Evolutionary conservation across 2,797 vertebrate species (phyloP), one percentile per base, ranked within the genome.

Genomic region (Pampus argenteus): DNA sequence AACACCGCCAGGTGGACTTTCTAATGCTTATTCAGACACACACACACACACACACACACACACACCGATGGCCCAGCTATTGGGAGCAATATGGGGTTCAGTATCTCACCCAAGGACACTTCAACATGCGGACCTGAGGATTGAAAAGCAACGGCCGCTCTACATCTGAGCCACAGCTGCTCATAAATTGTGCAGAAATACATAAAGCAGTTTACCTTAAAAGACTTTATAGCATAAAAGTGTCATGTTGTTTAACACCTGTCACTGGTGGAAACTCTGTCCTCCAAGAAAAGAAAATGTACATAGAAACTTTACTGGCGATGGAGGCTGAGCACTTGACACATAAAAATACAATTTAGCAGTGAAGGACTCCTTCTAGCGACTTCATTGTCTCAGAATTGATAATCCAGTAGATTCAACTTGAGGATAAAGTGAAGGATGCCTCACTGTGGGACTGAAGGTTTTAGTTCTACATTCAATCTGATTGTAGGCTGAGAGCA

Each of bases 291-390:
- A n/a, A n/a, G n/a, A n/a, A 64, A 68, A 56, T 44, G 5, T 18
- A 50, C 72, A 56, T 49, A 34, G 22, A 42, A 51, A 69, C 14
- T 26, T 51, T 61, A 25, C 6, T 58, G 51, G 29, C 51, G 66
- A 42, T 28, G 23, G 28, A 38, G 0, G 38, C n/a, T 36, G 58
- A 61, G 54, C 58, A 11, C 64, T 51, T 81, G 55, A 82, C 60
- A 58, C 20, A 42, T 49, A 26, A 67, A 66, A 76, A 71, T 55
- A 28, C 15, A 47, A 82, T 76, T 76, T 52, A 45, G 55, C 48
- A 31, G 28, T 40, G 52, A 62, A 65, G 71, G n/a, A 71, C 49
- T 42, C 34, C 47, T 79, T 51, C 67, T 51, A 25, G 9, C 22
- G 4, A 25, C 20, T 29, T 5, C 29, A 26, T 54, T 62, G 26